Base-by-base conservation (phyloP, 2,888 invertebrate genomes). In the Mechanitis messenoides region DNA sequence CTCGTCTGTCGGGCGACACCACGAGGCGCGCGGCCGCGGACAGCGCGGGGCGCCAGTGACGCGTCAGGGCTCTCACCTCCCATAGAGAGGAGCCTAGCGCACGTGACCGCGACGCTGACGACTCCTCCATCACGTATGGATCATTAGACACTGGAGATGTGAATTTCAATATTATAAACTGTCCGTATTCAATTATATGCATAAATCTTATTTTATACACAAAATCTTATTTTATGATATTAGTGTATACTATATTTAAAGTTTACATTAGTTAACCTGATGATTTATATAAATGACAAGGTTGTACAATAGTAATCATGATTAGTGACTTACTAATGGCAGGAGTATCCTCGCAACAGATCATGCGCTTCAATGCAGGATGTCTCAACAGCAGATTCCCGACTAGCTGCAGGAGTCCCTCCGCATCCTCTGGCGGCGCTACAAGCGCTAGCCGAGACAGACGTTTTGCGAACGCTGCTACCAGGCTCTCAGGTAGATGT, bases 381-480 rank as follows among this genome's bases (percentile, higher is more conserved):
- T 98, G 98, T 53, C 98, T 90, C 69, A 94, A 85, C 72, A 98
- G 88, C 63, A 98, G 87, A 87, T 98, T 98, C 59, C 94, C 94
- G 56, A 98, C 93, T 70, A 98, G 95, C 70, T 94, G 92, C 72
- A 97, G 91, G 68, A 97, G 92, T 12, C 94, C 93, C 5, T 93
- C 87, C 55, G 95, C 93, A 78, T 96, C 95, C 66, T 94, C 94
- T 0, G 96, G 93, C 3, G 96, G 95, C 3, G 98, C 97, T 33
- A 94, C 91, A 61, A 98, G 89, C 28, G 96, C 93, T 65, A 99
- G 89, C 3, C 98, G 92, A 0, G 97, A 93, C 67, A 98, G 83
- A 50, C 96, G 93, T 86, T 99, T 99, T 2, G 94, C 94, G 83
- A 98, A 99, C 2, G 98, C 97, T 0, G 98, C 98, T 6, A 98